These are phyloP conservation scores for Leptinotarsa tumamoca DNA, from an alignment of 2,888 invertebrate species.

Conservation along the genomic window DNA sequence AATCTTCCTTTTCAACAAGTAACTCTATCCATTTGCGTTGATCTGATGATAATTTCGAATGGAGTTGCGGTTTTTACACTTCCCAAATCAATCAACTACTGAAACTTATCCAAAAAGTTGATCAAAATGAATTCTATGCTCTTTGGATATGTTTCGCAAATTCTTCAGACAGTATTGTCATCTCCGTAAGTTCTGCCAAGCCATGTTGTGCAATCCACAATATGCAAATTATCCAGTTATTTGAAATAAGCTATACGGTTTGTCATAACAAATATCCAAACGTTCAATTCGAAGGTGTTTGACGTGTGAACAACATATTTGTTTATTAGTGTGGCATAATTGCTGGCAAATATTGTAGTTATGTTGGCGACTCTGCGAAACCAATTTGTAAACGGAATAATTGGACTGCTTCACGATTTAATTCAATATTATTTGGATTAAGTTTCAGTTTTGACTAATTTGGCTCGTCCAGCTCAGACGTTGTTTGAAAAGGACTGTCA, in stretches of 20 bases:
- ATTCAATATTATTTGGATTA: background rate
- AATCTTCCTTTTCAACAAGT: no score
- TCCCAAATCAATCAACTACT: no score
- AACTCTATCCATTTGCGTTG: no score
- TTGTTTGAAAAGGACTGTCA: background rate
- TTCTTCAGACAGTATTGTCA: background rate
- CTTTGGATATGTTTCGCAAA: no score
- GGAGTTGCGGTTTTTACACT: no score
- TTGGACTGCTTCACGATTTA: conserved; percentile 1
- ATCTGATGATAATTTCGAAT: no score
- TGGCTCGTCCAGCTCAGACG: background rate
- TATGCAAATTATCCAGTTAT: background rate
- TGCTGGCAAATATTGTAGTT: conserved; percentile 19
- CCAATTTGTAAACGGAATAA: conserved; percentile 18
- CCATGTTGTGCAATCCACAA: background rate
- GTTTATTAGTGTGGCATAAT: conserved; percentile 9
- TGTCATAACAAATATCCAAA: conserved; percentile 16
- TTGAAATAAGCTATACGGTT: conserved; percentile 7
- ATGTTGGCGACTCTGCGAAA: conserved; percentile 1
- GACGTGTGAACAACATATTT: conserved; percentile 18
- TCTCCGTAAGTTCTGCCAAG: background rate
- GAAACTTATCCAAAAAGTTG: no score
- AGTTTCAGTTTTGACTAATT: background rate
- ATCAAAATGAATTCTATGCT: no score
- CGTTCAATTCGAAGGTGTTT: conserved; percentile 9